phyloP scores from a whole-genome alignment of 1,140 invertebrate species.

The Drosophila sechellia region DNA sequence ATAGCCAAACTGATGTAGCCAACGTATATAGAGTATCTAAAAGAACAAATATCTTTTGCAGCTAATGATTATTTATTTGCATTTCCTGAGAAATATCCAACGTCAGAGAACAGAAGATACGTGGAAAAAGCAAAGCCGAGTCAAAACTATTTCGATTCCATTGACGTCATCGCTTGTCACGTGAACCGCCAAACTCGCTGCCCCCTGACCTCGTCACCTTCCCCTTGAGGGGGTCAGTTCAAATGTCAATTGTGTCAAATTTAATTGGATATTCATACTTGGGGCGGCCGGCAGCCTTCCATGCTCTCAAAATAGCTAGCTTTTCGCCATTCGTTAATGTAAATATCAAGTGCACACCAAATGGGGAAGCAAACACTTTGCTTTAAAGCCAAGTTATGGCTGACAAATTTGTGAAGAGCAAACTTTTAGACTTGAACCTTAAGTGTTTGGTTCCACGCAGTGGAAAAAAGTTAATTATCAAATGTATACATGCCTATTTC shows the following conservation, averaged over 20 bases:
- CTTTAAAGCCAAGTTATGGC: slow-evolving; percentile 24
- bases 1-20: too few species aligned
- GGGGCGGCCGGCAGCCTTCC: slow-evolving; percentile 26
- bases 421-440: slow-evolving; percentile 15
- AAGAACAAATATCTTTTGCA: slow-evolving; percentile 3
- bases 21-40: too few species aligned
- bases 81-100: slow-evolving; percentile 17
- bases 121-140: not conserved
- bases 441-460: slow-evolving; percentile 13
- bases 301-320: slow-evolving; percentile 25
- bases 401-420: slow-evolving; percentile 9
- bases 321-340: slow-evolving; percentile 24
- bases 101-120: not conserved
- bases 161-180: slow-evolving; percentile 27
- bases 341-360: slow-evolving; percentile 41
- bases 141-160: slow-evolving; percentile 13
- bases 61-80: slow-evolving; percentile 14
- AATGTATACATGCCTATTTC: slow-evolving; percentile 4
- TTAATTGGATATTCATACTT: slow-evolving; percentile 49
- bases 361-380: slow-evolving; percentile 18
- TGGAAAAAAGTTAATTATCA: slow-evolving; percentile 15
- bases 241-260: slow-evolving; percentile 51
- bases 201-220: not conserved
- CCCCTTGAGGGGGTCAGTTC: slow-evolving; percentile 9
- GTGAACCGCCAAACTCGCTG: slow-evolving; percentile 1